A percentile compares a stretch with the other conserved stretches of the same genome.
These are phyloP conservation scores for Scatophagus argus DNA, from an alignment of 2,113 vertebrate species.

Conservation along the genomic window DNA sequence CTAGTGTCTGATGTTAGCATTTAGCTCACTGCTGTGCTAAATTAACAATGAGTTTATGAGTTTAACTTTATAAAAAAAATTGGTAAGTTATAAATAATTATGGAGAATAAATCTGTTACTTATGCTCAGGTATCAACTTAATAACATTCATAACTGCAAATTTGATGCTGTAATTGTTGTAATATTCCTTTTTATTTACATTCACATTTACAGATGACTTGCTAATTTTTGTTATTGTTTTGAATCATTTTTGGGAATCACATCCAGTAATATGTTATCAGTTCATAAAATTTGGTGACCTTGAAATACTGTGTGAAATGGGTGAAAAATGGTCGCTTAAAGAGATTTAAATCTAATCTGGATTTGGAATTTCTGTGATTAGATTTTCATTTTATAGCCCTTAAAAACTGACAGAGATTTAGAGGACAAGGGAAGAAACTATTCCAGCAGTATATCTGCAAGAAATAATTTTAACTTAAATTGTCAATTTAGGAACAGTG, in stretches of 20 bases:
- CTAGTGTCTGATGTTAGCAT: not conserved
- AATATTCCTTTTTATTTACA: not conserved
- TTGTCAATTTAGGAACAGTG: not conserved
- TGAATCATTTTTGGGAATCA: not conserved
- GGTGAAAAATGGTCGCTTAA: not conserved
- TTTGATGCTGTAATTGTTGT: not conserved
- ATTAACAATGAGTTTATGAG: not conserved
- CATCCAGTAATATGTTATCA: not conserved
- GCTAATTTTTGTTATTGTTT: not conserved
- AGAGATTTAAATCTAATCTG: constrained; percentile 23
- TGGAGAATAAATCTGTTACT: not conserved
- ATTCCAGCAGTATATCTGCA: not conserved
- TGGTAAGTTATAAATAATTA: not conserved
- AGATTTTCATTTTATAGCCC: constrained; percentile 15
- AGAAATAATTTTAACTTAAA: not conserved
- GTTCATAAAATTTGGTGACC: not conserved
- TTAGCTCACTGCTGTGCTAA: not conserved
- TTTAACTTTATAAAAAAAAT: not conserved
- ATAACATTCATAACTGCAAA: not conserved
- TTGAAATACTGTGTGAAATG: not conserved
- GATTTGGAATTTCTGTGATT: constrained; percentile 24
- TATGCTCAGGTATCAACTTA: not conserved
- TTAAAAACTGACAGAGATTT: constrained; percentile 2
- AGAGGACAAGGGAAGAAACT: not conserved
- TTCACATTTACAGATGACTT: not conserved